Conservation (phyloP, 2,113 vertebrate genomes). For the Ammodytes marinus region DNA sequence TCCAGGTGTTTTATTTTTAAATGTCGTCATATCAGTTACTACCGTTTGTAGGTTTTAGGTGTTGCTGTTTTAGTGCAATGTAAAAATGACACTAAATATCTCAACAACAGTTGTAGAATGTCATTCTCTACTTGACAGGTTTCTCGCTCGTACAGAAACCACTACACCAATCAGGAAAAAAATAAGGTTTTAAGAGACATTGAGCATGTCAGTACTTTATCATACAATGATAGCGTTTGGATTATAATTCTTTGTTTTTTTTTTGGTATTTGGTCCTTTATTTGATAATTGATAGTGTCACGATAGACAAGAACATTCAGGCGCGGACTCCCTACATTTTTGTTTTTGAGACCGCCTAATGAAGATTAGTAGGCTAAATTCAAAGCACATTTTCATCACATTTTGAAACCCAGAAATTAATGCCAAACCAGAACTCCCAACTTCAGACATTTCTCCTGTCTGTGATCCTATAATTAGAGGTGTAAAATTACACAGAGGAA, state of each 20-base stretch:
- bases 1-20: constrained; percentile 18
- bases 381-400: background rate
- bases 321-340: too few relatives aligned
- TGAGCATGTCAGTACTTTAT: background rate
- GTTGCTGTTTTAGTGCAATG: constrained; percentile 24
- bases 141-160: background rate
- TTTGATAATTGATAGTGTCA: background rate
- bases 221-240: background rate
- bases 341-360: too few relatives aligned
- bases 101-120: background rate
- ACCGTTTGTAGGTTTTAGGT: background rate
- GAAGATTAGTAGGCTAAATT: too few relatives aligned
- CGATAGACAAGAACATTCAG: background rate
- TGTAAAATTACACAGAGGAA: background rate
- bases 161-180: background rate
- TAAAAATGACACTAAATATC: background rate
- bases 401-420: background rate
- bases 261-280: background rate
- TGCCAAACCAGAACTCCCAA: background rate
- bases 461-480: background rate
- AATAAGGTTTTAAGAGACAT: constrained; percentile 1
- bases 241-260: background rate
- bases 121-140: background rate
- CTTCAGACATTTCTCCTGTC: background rate
- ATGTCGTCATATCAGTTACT: background rate